phyloP scores from a whole-genome alignment of 2,888 invertebrate species.

The Drosophila planitibia region DNA sequence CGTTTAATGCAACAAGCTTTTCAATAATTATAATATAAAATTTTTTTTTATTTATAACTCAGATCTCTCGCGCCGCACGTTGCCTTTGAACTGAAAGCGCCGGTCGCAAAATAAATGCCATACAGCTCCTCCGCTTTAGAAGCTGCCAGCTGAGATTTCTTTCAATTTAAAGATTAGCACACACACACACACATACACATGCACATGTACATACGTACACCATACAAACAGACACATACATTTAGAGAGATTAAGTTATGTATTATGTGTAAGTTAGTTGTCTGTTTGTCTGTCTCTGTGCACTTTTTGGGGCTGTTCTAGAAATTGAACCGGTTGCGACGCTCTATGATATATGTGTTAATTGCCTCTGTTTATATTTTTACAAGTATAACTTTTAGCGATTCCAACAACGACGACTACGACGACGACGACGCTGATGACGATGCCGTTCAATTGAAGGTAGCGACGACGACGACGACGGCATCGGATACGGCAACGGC shows the following conservation, averaged over 20 bases:
- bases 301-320: constrained; percentile 46
- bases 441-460: constrained; percentile 56
- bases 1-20: constrained; percentile 16
- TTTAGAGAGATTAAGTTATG: constrained; percentile 48
- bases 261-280: constrained; percentile 63
- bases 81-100: constrained; percentile 61
- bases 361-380: constrained; percentile 56
- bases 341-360: constrained; percentile 66
- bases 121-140: constrained; percentile 44
- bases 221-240: not conserved
- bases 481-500: constrained; percentile 8
- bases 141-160: constrained; percentile 69
- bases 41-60: constrained; percentile 2
- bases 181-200: constrained; percentile 30
- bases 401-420: constrained; percentile 5
- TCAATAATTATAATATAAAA: constrained; percentile 1
- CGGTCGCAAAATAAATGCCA: constrained; percentile 55
- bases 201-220: constrained; percentile 2
- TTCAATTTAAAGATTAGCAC: constrained; percentile 75
- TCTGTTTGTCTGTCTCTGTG: constrained; percentile 34
- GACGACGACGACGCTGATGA: not conserved
- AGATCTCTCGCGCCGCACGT: constrained; percentile 55
- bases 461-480: constrained; percentile 32
- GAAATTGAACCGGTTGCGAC: constrained; percentile 59
- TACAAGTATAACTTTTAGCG: constrained; percentile 47